phyloP scores from a whole-genome alignment of 2,113 vertebrate species.

The Brienomyrus brachyistius region DNA sequence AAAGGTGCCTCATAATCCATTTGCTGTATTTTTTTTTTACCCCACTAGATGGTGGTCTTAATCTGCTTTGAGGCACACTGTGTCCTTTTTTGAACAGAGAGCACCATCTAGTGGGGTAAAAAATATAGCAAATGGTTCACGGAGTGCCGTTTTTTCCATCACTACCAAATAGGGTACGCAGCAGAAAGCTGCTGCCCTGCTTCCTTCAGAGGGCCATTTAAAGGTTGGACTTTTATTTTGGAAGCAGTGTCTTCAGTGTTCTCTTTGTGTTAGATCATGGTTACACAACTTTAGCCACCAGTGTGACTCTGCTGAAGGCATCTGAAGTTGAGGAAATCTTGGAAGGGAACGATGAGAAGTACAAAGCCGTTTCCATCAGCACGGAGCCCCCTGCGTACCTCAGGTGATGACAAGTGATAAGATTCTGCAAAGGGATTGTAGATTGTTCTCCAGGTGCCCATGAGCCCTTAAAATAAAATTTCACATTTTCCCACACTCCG shows the following conservation, averaged over 20 bases:
- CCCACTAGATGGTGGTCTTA: background rate
- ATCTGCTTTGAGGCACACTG: background rate
- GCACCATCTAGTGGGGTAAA: background rate
- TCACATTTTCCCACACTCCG: background rate
- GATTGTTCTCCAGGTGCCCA: background rate
- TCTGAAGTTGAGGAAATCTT: slow-evolving; percentile 97
- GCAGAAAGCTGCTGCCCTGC: background rate
- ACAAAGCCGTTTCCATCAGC: slow-evolving; percentile 97
- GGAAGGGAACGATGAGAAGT: slow-evolving; percentile 96
- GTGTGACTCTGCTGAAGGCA: slow-evolving; percentile 91
- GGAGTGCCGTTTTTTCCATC: background rate
- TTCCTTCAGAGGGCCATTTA: background rate
- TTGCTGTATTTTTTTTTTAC: background rate
- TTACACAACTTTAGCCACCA: slow-evolving; percentile 91
- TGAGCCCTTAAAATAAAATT: background rate
- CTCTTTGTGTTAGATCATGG: slow-evolving; percentile 73
- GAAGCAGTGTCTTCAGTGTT: slow-evolving; percentile 39
- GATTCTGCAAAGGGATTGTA: background rate
- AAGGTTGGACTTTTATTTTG: slow-evolving; percentile 30
- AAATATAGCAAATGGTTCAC: background rate
- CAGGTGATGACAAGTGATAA: slow-evolving; percentile 65
- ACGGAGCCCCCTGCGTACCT: slow-evolving; percentile 95
- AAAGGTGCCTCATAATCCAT: background rate
- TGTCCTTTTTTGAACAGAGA: background rate
- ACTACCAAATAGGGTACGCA: background rate